These are phyloP conservation scores for Hydrolagus colliei DNA, from an alignment of 2,797 vertebrate genomes.

Conservation along the genomic window DNA sequence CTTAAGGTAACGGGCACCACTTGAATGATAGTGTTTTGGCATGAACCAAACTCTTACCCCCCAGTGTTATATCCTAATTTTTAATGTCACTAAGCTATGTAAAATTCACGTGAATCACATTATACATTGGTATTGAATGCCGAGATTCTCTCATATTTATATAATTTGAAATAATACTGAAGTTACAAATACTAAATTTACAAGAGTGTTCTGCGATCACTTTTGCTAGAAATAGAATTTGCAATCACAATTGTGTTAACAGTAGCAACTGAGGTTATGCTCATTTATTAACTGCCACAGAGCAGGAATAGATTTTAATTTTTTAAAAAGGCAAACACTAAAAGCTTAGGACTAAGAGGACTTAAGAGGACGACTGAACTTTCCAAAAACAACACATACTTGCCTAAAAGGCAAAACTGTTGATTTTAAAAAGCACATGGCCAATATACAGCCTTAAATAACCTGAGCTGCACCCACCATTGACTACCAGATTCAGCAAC, in stretches of 20 bases:
- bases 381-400: neutral
- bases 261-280: neutral
- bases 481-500: neutral
- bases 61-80: too few relatives aligned
- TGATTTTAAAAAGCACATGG: neutral
- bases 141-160: neutral
- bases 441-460: neutral
- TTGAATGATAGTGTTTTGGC: too few relatives aligned
- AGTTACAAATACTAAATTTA: neutral
- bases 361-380: neutral
- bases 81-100: too few relatives aligned
- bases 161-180: neutral
- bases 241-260: neutral
- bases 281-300: neutral
- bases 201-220: neutral
- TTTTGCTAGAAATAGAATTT: neutral
- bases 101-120: too few relatives aligned
- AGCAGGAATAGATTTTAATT: neutral
- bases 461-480: neutral
- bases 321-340: neutral
- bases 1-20: too few relatives aligned
- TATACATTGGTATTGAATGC: neutral
- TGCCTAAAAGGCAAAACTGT: neutral
- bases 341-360: too few relatives aligned
- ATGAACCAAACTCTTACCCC: too few relatives aligned